Percentiles rank a stretch among this genome's conserved stretches.
Evolutionary conservation across 2,888 invertebrate genomes (phyloP).

Genomic region (Pandemis heparana): DNA sequence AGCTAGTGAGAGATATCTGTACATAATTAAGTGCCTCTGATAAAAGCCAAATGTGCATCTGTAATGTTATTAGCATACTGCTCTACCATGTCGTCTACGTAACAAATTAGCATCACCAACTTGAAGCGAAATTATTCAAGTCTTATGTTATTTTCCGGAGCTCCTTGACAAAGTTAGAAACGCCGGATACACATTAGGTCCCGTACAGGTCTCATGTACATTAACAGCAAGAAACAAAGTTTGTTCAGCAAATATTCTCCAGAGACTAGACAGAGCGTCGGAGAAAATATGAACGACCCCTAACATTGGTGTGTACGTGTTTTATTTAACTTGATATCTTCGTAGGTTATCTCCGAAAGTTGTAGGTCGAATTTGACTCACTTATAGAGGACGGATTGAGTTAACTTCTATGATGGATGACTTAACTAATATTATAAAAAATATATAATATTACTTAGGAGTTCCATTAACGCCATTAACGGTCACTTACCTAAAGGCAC

Average conservation of each 20-base stretch:
- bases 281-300: constrained; percentile 56
- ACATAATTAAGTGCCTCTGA: too few species aligned
- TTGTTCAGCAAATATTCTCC: constrained; percentile 82
- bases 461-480: too few species aligned
- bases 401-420: too few species aligned
- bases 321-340: too few species aligned
- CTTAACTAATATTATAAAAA: too few species aligned
- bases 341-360: too few species aligned
- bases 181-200: constrained; percentile 29
- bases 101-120: constrained; percentile 35
- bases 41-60: too few species aligned
- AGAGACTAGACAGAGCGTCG: constrained; percentile 66
- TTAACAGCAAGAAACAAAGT: constrained; percentile 59
- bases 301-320: constrained; percentile 53
- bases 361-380: too few species aligned
- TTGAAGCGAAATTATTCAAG: constrained; percentile 30
- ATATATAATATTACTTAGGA: too few species aligned
- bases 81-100: constrained; percentile 7
- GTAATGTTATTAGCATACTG: background rate
- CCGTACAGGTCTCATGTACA: constrained; percentile 39
- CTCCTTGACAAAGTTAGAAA: constrained; percentile 36
- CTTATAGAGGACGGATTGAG: too few species aligned
- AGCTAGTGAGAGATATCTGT: too few species aligned
- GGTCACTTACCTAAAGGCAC: too few species aligned
- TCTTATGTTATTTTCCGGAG: constrained; percentile 36